Evolutionary conservation across 2,888 invertebrate genomes (phyloP).

Genomic region (Heteropelma amictum): DNA sequence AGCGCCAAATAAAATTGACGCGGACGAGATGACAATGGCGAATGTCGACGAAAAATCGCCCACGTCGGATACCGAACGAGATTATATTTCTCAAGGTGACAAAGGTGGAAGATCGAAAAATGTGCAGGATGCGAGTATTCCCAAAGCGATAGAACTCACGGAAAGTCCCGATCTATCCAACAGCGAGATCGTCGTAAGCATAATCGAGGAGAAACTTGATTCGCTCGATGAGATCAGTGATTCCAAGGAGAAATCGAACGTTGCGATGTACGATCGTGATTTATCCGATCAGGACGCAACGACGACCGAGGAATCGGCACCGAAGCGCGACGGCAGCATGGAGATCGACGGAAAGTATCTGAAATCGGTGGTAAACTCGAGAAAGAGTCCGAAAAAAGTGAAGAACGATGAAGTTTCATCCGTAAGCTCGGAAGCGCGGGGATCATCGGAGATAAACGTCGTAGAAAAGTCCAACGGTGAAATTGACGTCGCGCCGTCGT

Average conservation of each 20-base stretch:
- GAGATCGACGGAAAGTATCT: slow-evolving; percentile 75
- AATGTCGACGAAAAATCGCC: not conserved
- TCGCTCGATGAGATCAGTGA: no score
- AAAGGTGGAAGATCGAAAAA: not conserved
- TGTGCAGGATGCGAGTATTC: no score
- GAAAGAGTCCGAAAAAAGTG: slow-evolving; percentile 69
- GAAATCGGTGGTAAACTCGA: slow-evolving; percentile 72
- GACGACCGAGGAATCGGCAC: slow-evolving; percentile 14
- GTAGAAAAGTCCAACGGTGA: slow-evolving; percentile 27
- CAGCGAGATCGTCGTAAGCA: no score
- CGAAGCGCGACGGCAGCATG: slow-evolving; percentile 53
- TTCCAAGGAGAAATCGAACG: not conserved
- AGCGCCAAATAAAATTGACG: not conserved
- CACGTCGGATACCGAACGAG: not conserved
- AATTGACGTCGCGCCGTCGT: not conserved
- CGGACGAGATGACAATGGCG: not conserved
- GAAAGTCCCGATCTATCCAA: not conserved
- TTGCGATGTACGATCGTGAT: not conserved
- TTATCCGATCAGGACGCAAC: slow-evolving; percentile 3
- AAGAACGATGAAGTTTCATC: slow-evolving; percentile 54
- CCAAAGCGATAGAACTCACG: no score
- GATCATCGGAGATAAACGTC: slow-evolving; percentile 1
- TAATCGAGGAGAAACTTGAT: no score
- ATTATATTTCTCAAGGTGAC: not conserved
- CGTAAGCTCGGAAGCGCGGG: not conserved